Base-by-base conservation (phyloP, 2,797 vertebrate species). In the Acanthurus leucopareius region DNA sequence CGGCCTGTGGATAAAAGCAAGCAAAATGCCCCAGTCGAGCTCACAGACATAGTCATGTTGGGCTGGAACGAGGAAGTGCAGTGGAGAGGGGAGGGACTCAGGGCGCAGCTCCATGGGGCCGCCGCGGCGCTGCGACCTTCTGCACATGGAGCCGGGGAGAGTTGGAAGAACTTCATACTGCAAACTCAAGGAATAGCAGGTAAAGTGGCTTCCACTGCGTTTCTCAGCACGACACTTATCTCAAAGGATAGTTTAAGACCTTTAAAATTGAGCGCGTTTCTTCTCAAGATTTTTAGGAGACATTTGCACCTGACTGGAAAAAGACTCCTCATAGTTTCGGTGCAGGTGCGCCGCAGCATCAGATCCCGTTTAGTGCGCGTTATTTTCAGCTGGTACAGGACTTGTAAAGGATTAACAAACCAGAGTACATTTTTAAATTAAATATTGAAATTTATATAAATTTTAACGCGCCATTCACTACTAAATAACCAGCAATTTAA, bases 41-140 rank as follows among this genome's bases (percentile, higher is more conserved):
- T 93, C 93, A 95, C 87, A 95, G 88, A 90, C 89, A 79, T 86
- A 84, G 95, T 92, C 92, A 97, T 97, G 97, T 90, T 97, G 93
- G 94, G 95, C 94, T 97, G 97, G 97, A 96, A 96, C 93, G 96
- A 97, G 97, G 97, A 97, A 97, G 97, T 96, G 93, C 94, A 93
- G 94, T 95, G 96, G 96, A 94, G 94, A 95, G 96, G 96, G 96
- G 96, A 96, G 96, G 96, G 96, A 94, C 96, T 93, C 92, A 82
- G 95, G 93, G 86, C 94, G 83, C 93, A 94, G 95, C 93, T 96
- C 94, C 96, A 95, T 94, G 95, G 95, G 89, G 94, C 95, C 90
- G 92, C 94, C 59, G 94, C 95, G 86, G 94, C 93, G 90, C 91
- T 95, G 91, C 92, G 94, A 94, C 95, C 93, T 89, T 89, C 90